These are phyloP conservation scores for Ctenoplectra terminalis DNA, from an alignment of 1,140 invertebrate genomes.

Conservation along the genomic window DNA sequence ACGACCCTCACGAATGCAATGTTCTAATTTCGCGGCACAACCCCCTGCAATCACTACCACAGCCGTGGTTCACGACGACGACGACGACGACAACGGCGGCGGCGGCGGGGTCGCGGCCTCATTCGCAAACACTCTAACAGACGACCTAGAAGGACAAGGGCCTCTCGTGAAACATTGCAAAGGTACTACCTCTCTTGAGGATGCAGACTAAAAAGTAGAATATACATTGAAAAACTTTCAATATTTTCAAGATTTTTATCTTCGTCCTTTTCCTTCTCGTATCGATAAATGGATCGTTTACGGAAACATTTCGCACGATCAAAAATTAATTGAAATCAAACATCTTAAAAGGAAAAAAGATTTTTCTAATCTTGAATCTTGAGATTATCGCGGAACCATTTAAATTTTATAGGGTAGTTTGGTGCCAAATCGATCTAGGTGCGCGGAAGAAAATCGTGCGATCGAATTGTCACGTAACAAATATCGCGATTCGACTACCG, in stretches of 20 bases:
- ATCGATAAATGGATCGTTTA: too few relatives aligned
- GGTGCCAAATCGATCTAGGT: not conserved
- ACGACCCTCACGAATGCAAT: slow-evolving; percentile 57
- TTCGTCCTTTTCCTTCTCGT: not conserved
- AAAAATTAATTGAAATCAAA: not conserved
- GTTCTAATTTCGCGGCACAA: slow-evolving; percentile 57
- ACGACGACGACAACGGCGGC: not conserved
- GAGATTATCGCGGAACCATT: too few relatives aligned
- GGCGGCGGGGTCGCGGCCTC: slow-evolving; percentile 50
- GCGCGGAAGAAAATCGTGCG: not conserved
- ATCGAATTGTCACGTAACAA: slow-evolving; percentile 5
- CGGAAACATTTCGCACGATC: too few relatives aligned
- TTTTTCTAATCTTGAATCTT: too few relatives aligned
- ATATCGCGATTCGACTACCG: slow-evolving; percentile 35
- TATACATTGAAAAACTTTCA: slow-evolving; percentile 19
- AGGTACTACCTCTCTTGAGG: slow-evolving; percentile 28
- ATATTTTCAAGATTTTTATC: not conserved
- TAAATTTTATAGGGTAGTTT: too few relatives aligned
- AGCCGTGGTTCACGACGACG: not conserved
- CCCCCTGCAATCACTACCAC: slow-evolving; percentile 26
- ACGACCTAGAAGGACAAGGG: slow-evolving; percentile 48
- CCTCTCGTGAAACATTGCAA: slow-evolving; percentile 41
- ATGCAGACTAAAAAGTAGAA: slow-evolving; percentile 25
- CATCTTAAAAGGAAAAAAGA: too few relatives aligned
- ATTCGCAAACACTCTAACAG: slow-evolving; percentile 52